Percentiles rank a stretch among this genome's conserved stretches.
phyloP scores from a whole-genome alignment of 2,888 invertebrate genomes.

The Congeria kusceri region DNA sequence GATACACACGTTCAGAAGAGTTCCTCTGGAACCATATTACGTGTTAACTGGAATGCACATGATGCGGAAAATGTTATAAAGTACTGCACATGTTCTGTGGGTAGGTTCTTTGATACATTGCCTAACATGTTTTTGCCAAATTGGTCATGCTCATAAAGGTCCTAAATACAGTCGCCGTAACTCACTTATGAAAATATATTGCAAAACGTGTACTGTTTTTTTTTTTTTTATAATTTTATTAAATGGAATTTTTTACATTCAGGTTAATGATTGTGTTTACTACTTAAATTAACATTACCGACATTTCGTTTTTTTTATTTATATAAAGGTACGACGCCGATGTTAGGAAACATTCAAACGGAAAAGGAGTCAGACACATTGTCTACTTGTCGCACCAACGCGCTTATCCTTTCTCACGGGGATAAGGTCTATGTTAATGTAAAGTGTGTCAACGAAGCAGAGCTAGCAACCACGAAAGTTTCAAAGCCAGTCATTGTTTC shows the following conservation, averaged over 20 bases:
- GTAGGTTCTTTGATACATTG: no score
- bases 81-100: slow-evolving; percentile 21
- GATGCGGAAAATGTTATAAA: slow-evolving; percentile 28
- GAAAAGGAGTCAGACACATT: background rate
- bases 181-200: no score
- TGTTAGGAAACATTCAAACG: slow-evolving; percentile 1
- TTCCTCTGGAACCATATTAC: background rate
- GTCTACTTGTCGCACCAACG: slow-evolving; percentile 1
- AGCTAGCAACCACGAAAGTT: background rate
- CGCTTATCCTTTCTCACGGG: background rate
- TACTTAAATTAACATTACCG: no score
- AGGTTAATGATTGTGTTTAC: no score
- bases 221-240: no score
- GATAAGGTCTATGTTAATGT: slow-evolving; percentile 1
- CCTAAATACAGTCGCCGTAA: no score
- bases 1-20: background rate
- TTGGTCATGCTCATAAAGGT: no score
- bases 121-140: no score
- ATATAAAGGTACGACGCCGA: slow-evolving; percentile 3
- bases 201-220: no score
- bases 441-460: slow-evolving; percentile 8
- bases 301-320: no score
- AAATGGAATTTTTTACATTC: no score
- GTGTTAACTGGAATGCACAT: slow-evolving; percentile 8
- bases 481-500: background rate